Base-by-base conservation (phyloP, 2,113 vertebrate species). In the Nerophis lumbriciformis region DNA sequence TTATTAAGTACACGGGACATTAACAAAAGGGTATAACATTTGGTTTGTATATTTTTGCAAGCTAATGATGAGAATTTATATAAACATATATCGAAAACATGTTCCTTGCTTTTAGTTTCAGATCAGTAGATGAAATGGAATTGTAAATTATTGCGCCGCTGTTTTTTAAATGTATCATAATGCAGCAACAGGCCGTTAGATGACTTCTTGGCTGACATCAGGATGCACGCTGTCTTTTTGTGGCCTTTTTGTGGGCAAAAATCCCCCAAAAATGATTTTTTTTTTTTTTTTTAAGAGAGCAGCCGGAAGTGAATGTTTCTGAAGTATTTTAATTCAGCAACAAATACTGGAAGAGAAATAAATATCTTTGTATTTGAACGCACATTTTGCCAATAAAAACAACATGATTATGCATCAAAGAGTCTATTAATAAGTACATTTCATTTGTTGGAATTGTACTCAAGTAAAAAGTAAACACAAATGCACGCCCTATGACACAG, bases 31-130 rank as follows among this genome's bases (percentile, higher is more conserved):
- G 92, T 89, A 89, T 88, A 83, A 87, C 87, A 78, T 86, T 89
- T 87, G 85, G 91, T 92, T 92, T 96, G 93, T 97, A 93, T 94
- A 95, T 95, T 95, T 94, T 92, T 94, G 92, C 91, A 42, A 42
- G 89, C 87, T 15, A 51, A 86, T 81, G 52, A 85, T 68, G 69
- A 75, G 61, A 28, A 76, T 16, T 28, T 70, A 81, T 87, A 85
- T 91, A 77, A 87, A 89, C 82, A 88, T 82, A 77, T 65, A 87
- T 79, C 71, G 16, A 68, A 61, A 72, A 83, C 83, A 76, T 78
- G 68, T 84, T 81, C 59, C 47, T 59, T 77, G 75, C 63, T 44
- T 73, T 83, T 76, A 73, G 48, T 65, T 84, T 83, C 87, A 85
- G 79, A 86, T 81, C 63, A 71, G 49, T 82, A 77, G 84, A 85